phyloP scores from a whole-genome alignment of 1,140 invertebrate genomes.

The Bacillus rossius region DNA sequence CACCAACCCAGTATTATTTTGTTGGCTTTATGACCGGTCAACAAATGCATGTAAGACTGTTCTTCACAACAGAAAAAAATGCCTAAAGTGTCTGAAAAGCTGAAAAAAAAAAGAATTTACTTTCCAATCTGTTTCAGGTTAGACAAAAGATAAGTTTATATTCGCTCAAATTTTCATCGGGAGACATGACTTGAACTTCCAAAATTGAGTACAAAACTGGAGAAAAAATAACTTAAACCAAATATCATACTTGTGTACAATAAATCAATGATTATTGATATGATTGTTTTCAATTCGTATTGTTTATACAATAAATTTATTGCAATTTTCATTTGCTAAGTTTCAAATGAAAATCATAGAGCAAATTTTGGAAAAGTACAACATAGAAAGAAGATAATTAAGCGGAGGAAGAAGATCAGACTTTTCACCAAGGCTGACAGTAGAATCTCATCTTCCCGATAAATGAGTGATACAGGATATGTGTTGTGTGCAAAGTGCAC shows the following conservation, averaged over 20 bases:
- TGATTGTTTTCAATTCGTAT: too few relatives aligned
- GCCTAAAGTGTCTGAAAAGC: slow-evolving; percentile 29
- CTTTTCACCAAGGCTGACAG: not conserved
- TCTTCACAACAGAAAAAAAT: slow-evolving; percentile 26
- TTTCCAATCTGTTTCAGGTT: slow-evolving; percentile 30
- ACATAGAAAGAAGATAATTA: not conserved
- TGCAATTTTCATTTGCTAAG: too few relatives aligned
- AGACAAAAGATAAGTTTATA: slow-evolving; percentile 30
- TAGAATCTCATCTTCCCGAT: not conserved
- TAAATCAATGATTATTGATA: too few relatives aligned
- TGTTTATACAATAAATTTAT: too few relatives aligned
- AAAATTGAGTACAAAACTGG: slow-evolving; percentile 22
- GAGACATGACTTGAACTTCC: slow-evolving; percentile 17
- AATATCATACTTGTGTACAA: not conserved
- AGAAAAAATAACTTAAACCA: slow-evolving; percentile 12
- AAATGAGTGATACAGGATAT: not conserved
- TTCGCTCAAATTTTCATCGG: slow-evolving; percentile 30
- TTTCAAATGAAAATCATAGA: not conserved
- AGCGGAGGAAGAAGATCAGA: not conserved
- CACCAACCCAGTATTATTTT: slow-evolving; percentile 21
- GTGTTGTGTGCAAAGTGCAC: not conserved
- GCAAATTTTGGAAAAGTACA: not conserved
- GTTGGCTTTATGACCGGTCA: slow-evolving; percentile 24
- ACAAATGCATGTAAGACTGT: slow-evolving; percentile 36
- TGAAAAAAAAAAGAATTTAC: slow-evolving; percentile 24